A percentile compares a stretch with the other conserved stretches of the same genome.
phyloP scores from a whole-genome alignment of 2,113 vertebrate species.

The Pungitius pungitius region DNA sequence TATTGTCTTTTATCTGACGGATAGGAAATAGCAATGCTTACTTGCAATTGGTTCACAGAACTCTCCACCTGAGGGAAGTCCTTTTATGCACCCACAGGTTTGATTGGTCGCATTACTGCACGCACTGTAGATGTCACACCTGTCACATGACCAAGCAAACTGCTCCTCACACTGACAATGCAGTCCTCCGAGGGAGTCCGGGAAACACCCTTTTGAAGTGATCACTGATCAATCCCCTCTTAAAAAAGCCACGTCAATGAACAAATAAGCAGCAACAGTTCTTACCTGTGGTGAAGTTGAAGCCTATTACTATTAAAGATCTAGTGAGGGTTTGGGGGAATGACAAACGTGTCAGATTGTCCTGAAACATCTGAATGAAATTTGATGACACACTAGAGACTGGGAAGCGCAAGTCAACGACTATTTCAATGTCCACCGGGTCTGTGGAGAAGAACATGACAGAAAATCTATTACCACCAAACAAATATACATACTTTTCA shows the following conservation, averaged over 20 bases:
- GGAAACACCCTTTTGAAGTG: conserved; percentile 44
- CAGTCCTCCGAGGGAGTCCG: neutral
- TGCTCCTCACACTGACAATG: conserved; percentile 61
- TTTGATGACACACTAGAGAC: neutral
- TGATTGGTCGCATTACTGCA: conserved; percentile 29
- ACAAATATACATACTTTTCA: too few species aligned
- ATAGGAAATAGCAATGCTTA: conserved; percentile 8
- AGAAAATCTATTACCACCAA: neutral
- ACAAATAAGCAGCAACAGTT: neutral
- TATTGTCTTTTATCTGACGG: neutral
- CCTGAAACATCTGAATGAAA: neutral
- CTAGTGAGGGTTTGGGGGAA: neutral
- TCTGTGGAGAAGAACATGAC: conserved; percentile 11
- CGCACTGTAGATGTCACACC: conserved; percentile 18
- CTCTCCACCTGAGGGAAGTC: conserved; percentile 34
- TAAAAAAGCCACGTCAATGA: neutral
- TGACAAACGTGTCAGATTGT: neutral
- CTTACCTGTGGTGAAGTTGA: conserved; percentile 58
- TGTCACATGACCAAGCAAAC: conserved; percentile 53
- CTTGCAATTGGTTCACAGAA: conserved; percentile 51
- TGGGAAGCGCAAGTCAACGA: conserved; percentile 29
- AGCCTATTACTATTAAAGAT: neutral
- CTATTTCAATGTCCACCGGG: neutral
- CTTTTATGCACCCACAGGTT: conserved; percentile 61
- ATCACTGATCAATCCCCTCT: neutral